Percentiles rank a stretch among this genome's conserved stretches.
phyloP scores from a whole-genome alignment of 1,140 invertebrate species.

The Drosophila sp. region DNA sequence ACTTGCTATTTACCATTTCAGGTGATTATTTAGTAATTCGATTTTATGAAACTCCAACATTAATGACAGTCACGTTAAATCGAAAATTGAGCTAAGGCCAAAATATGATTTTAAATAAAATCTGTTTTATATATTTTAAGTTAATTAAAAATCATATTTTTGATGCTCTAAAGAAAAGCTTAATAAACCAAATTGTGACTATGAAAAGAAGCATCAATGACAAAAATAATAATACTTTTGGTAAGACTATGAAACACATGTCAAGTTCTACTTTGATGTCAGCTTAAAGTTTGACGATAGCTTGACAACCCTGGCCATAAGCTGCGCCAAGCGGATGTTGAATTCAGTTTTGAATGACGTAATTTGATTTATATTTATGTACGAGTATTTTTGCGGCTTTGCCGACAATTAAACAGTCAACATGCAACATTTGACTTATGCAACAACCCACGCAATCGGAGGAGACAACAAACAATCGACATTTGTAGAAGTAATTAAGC shows the following conservation, averaged over 20 bases:
- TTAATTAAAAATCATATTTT: no score
- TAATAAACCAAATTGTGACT: no score
- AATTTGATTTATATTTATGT: slow-evolving; percentile 16
- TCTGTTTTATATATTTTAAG: no score
- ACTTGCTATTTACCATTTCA: slow-evolving; percentile 15
- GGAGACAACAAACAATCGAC: slow-evolving; percentile 46
- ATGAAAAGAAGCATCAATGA: no score
- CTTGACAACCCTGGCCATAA: background rate
- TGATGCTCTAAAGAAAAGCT: no score
- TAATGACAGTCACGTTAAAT: slow-evolving; percentile 54
- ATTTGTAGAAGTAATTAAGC: slow-evolving; percentile 77
- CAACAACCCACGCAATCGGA: slow-evolving; percentile 40
- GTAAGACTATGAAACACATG: background rate
- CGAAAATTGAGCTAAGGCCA: slow-evolving; percentile 8
- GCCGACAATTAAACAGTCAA: slow-evolving; percentile 21
- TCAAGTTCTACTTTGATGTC: background rate
- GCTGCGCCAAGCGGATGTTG: slow-evolving; percentile 1
- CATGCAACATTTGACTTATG: slow-evolving; percentile 47
- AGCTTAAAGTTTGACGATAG: slow-evolving; percentile 3
- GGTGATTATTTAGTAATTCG: slow-evolving; percentile 41
- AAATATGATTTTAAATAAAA: no score
- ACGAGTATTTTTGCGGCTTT: slow-evolving; percentile 7
- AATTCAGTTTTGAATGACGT: slow-evolving; percentile 10
- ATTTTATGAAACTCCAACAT: slow-evolving; percentile 35
- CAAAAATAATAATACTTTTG: background rate